A percentile compares a stretch with the other conserved stretches of the same genome.
phyloP scores from a whole-genome alignment of 2,797 vertebrate genomes.

The Darevskia nairensis region DNA sequence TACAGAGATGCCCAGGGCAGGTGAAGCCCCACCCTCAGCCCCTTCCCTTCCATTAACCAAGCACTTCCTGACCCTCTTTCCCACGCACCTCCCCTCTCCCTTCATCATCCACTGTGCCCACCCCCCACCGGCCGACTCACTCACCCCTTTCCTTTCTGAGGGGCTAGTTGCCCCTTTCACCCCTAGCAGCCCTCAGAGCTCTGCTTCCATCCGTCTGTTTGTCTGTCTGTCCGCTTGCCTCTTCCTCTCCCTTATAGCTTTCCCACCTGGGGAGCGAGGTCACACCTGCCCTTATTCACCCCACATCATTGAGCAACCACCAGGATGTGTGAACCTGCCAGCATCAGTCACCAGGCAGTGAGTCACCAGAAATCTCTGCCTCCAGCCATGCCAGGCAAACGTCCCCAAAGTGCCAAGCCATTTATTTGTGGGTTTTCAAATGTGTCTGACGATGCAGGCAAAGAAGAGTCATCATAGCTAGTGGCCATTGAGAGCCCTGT shows the following conservation, averaged over 20 bases:
- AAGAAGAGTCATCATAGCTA: too few species aligned
- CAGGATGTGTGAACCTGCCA: background rate
- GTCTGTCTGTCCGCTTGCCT: background rate
- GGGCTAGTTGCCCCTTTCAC: background rate
- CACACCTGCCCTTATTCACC: background rate
- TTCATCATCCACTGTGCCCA: background rate
- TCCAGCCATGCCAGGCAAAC: background rate
- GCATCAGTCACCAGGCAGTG: background rate
- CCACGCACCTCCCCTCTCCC: too few species aligned
- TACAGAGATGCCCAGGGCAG: too few species aligned
- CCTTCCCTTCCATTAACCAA: too few species aligned
- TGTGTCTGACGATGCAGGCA: too few species aligned
- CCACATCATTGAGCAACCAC: background rate
- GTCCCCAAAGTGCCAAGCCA: too few species aligned
- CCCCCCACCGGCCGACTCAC: background rate
- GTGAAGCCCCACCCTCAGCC: too few species aligned
- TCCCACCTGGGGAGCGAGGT: background rate
- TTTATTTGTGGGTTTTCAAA: too few species aligned
- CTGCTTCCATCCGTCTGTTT: background rate
- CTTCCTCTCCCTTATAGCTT: background rate
- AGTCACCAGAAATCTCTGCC: background rate
- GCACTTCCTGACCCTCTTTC: too few species aligned
- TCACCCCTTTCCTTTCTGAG: background rate
- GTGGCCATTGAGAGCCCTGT: too few species aligned
- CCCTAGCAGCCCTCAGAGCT: background rate